Evolutionary conservation across 2,888 invertebrate species (phyloP), one percentile per base, ranked within the genome.

Genomic region (Lymantria monacha): DNA sequence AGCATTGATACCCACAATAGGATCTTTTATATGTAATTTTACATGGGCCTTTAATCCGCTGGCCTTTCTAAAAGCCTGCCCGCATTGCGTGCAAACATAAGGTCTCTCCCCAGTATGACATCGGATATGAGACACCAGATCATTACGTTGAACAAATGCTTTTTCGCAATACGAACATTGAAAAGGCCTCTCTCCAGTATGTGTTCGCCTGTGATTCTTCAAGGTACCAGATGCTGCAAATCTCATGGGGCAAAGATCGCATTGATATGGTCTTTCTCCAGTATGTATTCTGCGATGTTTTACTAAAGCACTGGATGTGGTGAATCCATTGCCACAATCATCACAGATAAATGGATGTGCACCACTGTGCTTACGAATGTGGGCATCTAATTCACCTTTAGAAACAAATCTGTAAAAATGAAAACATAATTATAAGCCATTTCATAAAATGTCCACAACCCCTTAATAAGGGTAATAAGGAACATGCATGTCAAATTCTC

Each of bases 321-420:
- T 93, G 68, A 93, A 94, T 0, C 90, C 87, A 9, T 90, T 81
- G 0, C 87, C 84, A 42, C 93, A 93, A 7, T 86, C 87, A 12
- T 92, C 92, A 46, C 93, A 93, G 0, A 91, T 83, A 61, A 92
- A 93, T 0, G 93, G 93, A 57, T 93, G 93, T 0, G 93, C 93
- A 0, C 93, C 93, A 8, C 91, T 93, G 72, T 93, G 93, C 42
- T 92, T 93, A 0, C 93, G 85, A 0, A 70, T 75, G 65, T 93
- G 93, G 0, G 93, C 92, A 9, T 90, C 91, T 0, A 93, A 60
- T 62, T 93, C 93, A 0, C 91, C 91, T 64, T 92, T 92, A 0
- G 91, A 89, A 0, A 91, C 89, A 53, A 91, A 91, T 46, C 90
- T 91, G 78, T 8, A 70, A 70, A 7, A n/a, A n/a, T n/a, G n/a